Percentiles rank a stretch among this genome's conserved stretches.
Evolutionary conservation across 2,888 invertebrate genomes (phyloP).

Genomic region (Scaptomyza polygonia): DNA sequence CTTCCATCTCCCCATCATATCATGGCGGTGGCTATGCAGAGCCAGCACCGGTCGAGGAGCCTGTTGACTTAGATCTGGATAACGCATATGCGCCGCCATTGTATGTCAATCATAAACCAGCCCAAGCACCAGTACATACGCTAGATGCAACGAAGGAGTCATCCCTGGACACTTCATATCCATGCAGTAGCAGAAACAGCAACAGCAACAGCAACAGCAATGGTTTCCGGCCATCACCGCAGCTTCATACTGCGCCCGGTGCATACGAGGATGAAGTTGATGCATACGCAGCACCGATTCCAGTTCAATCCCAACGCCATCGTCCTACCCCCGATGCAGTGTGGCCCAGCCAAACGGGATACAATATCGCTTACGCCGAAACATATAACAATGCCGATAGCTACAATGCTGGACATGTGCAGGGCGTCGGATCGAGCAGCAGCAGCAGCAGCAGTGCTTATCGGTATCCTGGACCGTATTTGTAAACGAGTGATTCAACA

Average conservation of each 20-base stretch:
- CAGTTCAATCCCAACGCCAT: conserved; percentile 41
- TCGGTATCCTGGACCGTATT: conserved; percentile 67
- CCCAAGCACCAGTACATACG: conserved; percentile 55
- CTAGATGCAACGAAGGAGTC: conserved; percentile 63
- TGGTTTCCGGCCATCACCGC: conserved; percentile 62
- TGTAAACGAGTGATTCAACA: conserved; percentile 24
- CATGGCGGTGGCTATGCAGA: conserved; percentile 43
- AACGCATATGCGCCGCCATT: conserved; percentile 49
- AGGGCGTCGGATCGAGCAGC: conserved; percentile 61
- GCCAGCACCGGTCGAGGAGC: conserved; percentile 67
- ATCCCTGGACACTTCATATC: conserved; percentile 29
- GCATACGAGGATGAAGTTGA: conserved; percentile 49
- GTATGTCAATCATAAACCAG: conserved; percentile 23
- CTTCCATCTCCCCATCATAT: conserved; percentile 13
- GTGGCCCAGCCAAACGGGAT: conserved; percentile 39
- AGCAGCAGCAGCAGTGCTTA: conserved; percentile 62
- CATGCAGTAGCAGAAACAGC: conserved; percentile 16
- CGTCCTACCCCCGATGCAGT: conserved; percentile 48
- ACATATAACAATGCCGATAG: conserved; percentile 80
- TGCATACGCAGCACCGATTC: conserved; percentile 45
- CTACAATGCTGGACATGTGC: conserved; percentile 79
- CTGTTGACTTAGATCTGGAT: conserved; percentile 39
- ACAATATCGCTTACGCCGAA: conserved; percentile 44
- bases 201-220: background rate
- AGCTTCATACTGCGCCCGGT: conserved; percentile 37